phyloP scores from a whole-genome alignment of 37 sponge, comb jelly and placozoan genomes.

The Oscarella lobularis region DNA sequence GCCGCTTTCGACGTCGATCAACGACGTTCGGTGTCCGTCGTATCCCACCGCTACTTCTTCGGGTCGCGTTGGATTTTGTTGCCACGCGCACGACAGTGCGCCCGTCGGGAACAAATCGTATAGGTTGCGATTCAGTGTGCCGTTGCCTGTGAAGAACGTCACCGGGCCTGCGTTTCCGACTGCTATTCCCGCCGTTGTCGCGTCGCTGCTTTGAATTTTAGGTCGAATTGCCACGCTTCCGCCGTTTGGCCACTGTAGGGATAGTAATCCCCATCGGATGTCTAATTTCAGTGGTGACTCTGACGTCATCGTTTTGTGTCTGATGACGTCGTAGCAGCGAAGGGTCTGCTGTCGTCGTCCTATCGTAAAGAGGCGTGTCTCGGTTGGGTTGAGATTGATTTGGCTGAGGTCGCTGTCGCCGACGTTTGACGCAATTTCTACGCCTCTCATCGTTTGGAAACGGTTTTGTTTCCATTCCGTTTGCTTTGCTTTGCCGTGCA shows the following conservation, averaged over 20 bases:
- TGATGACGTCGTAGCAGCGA: neutral
- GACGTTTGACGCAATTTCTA: neutral
- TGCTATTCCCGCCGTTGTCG: neutral
- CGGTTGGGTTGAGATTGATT: neutral
- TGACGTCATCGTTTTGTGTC: no score
- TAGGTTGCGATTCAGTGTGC: neutral
- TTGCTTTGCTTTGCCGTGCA: neutral
- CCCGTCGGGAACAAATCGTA: neutral
- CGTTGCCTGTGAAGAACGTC: neutral
- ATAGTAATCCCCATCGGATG: no score
- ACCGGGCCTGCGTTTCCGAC: neutral
- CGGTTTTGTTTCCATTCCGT: neutral
- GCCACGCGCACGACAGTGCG: neutral
- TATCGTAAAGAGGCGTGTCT: neutral
- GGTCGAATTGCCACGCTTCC: neutral
- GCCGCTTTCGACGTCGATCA: neutral
- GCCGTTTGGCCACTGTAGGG: no score
- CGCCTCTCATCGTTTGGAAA: neutral
- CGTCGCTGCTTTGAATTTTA: neutral
- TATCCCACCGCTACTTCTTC: neutral
- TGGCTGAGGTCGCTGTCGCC: neutral
- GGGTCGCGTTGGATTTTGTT: neutral
- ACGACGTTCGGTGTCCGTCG: neutral
- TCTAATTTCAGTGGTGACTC: neutral
- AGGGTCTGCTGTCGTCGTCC: neutral